Percentiles rank a stretch among this genome's conserved stretches.
Evolutionary conservation across 2,888 invertebrate species (phyloP).

Genomic region (Leucophenga maculata): DNA sequence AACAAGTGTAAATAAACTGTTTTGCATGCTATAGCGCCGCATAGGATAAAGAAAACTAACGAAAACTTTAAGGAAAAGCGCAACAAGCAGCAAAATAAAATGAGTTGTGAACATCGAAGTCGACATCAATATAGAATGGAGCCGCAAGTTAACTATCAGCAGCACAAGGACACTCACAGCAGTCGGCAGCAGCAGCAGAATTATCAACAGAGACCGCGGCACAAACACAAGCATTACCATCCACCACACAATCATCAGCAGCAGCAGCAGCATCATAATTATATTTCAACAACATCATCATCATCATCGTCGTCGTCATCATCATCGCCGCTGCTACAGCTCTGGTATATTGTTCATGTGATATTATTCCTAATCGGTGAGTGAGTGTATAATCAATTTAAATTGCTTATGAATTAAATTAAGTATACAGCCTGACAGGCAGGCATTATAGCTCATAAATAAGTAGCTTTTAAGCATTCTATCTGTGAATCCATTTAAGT

Average conservation of each 20-base stretch:
- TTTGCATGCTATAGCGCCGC: not conserved
- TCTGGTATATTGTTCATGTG: slow-evolving; percentile 70
- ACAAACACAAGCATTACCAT: slow-evolving; percentile 30
- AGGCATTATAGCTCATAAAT: too few relatives aligned
- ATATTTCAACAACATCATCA: slow-evolving; percentile 13
- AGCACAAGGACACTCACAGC: slow-evolving; percentile 35
- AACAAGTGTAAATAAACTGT: slow-evolving; percentile 36
- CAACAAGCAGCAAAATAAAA: slow-evolving; percentile 40
- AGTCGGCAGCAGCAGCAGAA: slow-evolving; percentile 16
- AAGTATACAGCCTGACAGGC: slow-evolving; percentile 2
- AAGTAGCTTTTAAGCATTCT: not conserved
- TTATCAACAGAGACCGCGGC: not conserved
- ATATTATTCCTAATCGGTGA: slow-evolving; percentile 70
- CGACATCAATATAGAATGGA: slow-evolving; percentile 24
- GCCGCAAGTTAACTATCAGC: slow-evolving; percentile 23
- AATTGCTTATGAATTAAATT: slow-evolving; percentile 12
- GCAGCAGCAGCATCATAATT: slow-evolving; percentile 36
- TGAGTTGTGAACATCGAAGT: slow-evolving; percentile 35
- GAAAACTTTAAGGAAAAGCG: slow-evolving; percentile 33
- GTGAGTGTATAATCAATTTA: slow-evolving; percentile 22
- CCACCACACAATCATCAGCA: slow-evolving; percentile 34
- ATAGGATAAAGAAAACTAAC: not conserved
- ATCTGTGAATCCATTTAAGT: not conserved
- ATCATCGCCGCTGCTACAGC: slow-evolving; percentile 48
- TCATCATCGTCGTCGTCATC: slow-evolving; percentile 35